Base-by-base conservation (phyloP, 2,888 invertebrate species). In the Phyto melanocephala region DNA sequence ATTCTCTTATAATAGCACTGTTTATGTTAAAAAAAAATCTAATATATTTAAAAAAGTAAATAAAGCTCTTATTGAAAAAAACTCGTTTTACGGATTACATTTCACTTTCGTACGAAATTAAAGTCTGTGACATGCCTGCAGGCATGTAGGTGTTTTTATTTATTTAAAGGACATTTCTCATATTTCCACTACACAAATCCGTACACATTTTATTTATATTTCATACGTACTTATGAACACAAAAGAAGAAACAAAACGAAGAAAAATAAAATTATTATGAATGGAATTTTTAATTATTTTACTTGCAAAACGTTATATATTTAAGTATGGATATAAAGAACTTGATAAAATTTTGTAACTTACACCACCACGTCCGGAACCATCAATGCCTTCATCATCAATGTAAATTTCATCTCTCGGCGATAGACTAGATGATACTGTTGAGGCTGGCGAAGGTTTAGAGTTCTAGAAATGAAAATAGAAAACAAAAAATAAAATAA, bases 341-440 rank as follows among this genome's bases (percentile, higher is more conserved):
- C 1, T 24, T 28, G n/a, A 74, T 42, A 15, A 20, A 54, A 54
- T 10, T 7, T 63, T 65, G 4, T 10, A 24, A 90, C 93, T 94
- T 92, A 95, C 93, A 92, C 94, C 94, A 84, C 93, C 93, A 86
- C 93, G 92, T 86, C 93, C 94, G 86, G 94, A 94, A 81, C 94
- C 94, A 90, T 96, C 96, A 88, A 95, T 93, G 87, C 93, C 93
- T 88, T 95, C 95, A 91, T 95, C 95, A 92, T 95, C 95, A 90
- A 95, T 93, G 92, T 95, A 95, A 87, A 95, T 93, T 89, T 95
- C 95, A 87, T 91, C 91, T 85, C 87, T 87, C 60, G 88, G 85
- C 84, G 88, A 87, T 81, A 82, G 67, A 81, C 87, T 85, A 81
- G 85, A 86, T 76, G 87, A 85, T 82, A 82, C 85, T 80, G 87